Conservation (phyloP, 2,113 vertebrate genomes). For the Eonycteris spelaea region DNA sequence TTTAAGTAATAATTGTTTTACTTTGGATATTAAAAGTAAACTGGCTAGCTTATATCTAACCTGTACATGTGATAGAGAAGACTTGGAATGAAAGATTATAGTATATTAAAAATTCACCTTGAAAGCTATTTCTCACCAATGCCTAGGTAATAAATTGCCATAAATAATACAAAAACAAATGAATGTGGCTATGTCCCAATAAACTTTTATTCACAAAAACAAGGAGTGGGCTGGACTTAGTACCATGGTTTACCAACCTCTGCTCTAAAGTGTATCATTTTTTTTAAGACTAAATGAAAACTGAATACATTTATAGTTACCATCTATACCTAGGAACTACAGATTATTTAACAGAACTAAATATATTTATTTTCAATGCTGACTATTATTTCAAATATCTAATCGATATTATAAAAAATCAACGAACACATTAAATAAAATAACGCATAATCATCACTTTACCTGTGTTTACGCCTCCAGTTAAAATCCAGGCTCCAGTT, state of each 20-base stretch:
- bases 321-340: neutral
- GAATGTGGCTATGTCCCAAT: neutral
- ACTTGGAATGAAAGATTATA: neutral
- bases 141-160: neutral
- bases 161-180: neutral
- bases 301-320: conserved; percentile 17
- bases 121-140: neutral
- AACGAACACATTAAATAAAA: conserved; percentile 24
- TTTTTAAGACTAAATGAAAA: conserved; percentile 25
- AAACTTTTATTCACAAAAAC: conserved; percentile 39
- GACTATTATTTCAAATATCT: conserved; percentile 35
- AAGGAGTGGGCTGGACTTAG: neutral
- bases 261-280: neutral
- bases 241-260: neutral
- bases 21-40: conserved; percentile 31
- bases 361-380: neutral
- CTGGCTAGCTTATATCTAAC: neutral
- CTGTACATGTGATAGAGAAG: neutral
- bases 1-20: conserved; percentile 25
- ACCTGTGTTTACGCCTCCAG: conserved; percentile 98
- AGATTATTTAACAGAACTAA: conserved; percentile 29
- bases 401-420: conserved; percentile 15
- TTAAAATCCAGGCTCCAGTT: conserved; percentile 99
- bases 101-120: conserved; percentile 12
- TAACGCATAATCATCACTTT: conserved; percentile 30